Evolutionary conservation across 1,140 invertebrate species (phyloP), one percentile per base, ranked within the genome.

Genomic region (Sweltsa coloradensis): DNA sequence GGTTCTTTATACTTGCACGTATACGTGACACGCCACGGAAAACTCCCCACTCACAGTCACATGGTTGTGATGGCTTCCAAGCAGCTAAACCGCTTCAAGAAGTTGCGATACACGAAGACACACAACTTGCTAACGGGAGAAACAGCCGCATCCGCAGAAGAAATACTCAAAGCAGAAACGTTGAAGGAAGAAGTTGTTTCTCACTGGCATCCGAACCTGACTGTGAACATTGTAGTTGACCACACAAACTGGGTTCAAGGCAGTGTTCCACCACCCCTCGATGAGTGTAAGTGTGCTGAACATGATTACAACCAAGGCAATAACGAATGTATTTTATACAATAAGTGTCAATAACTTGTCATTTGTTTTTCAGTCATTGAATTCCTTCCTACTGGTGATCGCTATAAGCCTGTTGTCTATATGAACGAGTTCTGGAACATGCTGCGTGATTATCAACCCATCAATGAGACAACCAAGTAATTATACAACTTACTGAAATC

Each of bases 341-440:
- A 13, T 19, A 16, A 11, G 16, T 26, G 9, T 7, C n/a, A 43
- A 0, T 19, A n/a, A 37, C 3, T 13, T 40, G 7, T 22, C 16
- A 25, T 48, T 34, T 16, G 16, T 18, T 49, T 63, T 67, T 43
- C 60, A 82, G 79, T 82, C 67, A 81, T 99, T 9, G 78, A 89
- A 54, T 99, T 99, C 66, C 73, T 90, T 25, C 78, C 84, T 14
- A 75, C 77, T 45, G 81, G 82, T 23, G 77, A 80, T 58, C 73
- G 81, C 18, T 99, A 99, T 61, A 89, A 92, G 57, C 97, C 97
- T 22, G 84, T 96, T 24, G 60, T 99, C n/a, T 98, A 87, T 62
- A 72, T 89, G 18, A 99, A 99, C 72, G 92, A 97, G 56, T 99
- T 96, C 64, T 99, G 96, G 96, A 99, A 99, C 65, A 81, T 99